Conservation (phyloP, 2,797 vertebrate species). For the Labeo calbasu region DNA sequence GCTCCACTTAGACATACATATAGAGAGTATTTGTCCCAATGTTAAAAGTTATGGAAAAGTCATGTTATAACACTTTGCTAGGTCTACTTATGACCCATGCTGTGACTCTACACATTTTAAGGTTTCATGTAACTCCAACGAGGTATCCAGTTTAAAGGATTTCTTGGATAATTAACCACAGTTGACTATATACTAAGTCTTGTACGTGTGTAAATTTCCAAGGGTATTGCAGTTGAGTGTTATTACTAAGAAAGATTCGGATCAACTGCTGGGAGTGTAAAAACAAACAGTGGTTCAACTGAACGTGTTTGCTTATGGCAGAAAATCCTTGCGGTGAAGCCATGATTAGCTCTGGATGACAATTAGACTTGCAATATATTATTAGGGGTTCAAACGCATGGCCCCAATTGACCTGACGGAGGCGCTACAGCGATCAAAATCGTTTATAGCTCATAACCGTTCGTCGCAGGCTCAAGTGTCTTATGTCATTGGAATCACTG, state of each 20-base stretch:
- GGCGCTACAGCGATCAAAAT: no score
- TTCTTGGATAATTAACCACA: neutral
- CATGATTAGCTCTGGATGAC: neutral
- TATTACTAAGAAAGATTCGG: neutral
- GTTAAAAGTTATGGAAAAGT: neutral
- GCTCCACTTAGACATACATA: neutral
- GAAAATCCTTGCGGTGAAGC: neutral
- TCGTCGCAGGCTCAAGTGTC: no score
- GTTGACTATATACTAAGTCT: slow-evolving; percentile 1
- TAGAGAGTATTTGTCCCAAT: neutral
- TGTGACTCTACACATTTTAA: neutral
- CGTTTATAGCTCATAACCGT: no score
- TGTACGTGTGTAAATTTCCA: neutral
- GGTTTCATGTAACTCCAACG: neutral
- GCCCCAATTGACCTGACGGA: no score
- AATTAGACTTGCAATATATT: neutral
- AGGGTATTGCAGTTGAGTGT: neutral
- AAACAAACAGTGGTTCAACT: slow-evolving; percentile 18
- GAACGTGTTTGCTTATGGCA: neutral
- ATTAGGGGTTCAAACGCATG: no score
- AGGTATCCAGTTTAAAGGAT: neutral
- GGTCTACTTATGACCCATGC: neutral
- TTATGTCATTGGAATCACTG: no score
- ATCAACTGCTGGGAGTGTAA: neutral
- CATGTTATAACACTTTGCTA: neutral